These are phyloP conservation scores for Rhadinocentrus ornatus DNA, from an alignment of 2,797 vertebrate genomes.

Conservation along the genomic window DNA sequence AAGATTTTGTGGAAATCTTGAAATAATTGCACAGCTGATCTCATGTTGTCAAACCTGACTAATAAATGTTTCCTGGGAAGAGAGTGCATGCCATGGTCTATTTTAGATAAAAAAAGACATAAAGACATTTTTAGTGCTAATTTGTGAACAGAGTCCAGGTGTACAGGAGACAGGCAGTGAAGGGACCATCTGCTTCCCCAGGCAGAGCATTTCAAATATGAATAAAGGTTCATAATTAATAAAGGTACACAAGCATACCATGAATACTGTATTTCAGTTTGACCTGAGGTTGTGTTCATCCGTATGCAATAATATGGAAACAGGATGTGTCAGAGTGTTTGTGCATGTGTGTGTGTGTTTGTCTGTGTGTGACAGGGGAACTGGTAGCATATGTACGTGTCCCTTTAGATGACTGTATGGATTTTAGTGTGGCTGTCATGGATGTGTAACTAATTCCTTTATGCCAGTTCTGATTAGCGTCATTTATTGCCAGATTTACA, in stretches of 20 bases:
- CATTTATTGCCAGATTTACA: slow-evolving; percentile 20
- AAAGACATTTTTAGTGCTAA: slow-evolving; percentile 52
- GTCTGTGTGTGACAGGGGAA: slow-evolving; percentile 21
- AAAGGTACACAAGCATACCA: slow-evolving; percentile 41
- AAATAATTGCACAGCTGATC: slow-evolving; percentile 36
- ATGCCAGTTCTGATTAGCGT: slow-evolving; percentile 39
- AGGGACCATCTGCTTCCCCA: slow-evolving; percentile 70
- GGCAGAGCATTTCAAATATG: slow-evolving; percentile 67
- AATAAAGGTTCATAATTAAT: slow-evolving; percentile 75
- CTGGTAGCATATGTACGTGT: slow-evolving; percentile 39
- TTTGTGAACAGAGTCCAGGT: slow-evolving; percentile 59
- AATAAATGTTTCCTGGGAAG: slow-evolving; percentile 37
- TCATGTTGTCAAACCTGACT: slow-evolving; percentile 6
- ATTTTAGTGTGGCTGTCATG: slow-evolving; percentile 43
- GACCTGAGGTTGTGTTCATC: slow-evolving; percentile 48
- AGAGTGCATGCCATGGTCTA: slow-evolving; percentile 2
- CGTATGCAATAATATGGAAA: slow-evolving; percentile 53
- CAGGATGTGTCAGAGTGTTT: slow-evolving; percentile 36
- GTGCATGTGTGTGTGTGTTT: slow-evolving; percentile 35
- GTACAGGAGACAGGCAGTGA: slow-evolving; percentile 56
- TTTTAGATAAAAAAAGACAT: slow-evolving; percentile 2
- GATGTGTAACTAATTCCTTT: slow-evolving; percentile 59
- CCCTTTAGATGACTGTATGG: slow-evolving; percentile 47
- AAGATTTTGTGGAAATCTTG: slow-evolving; percentile 8
- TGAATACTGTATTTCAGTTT: slow-evolving; percentile 49